Evolutionary conservation across 2,113 vertebrate species (phyloP).

Genomic region (Tinamus guttatus): DNA sequence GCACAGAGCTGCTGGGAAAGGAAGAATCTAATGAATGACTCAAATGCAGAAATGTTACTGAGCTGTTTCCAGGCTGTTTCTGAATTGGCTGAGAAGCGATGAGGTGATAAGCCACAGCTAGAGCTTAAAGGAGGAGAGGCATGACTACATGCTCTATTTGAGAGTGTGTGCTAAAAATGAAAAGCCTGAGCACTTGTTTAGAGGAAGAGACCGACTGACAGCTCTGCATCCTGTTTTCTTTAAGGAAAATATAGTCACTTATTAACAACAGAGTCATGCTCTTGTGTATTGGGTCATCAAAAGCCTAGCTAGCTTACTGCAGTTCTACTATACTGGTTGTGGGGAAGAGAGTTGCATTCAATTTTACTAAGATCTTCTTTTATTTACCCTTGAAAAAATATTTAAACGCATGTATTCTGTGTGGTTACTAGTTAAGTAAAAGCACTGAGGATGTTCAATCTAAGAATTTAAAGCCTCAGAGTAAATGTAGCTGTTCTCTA

Average conservation of each 20-base stretch:
- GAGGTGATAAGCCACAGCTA: conserved; percentile 44
- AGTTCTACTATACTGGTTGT: not conserved
- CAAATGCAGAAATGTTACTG: conserved; percentile 13
- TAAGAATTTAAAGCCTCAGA: conserved; percentile 3
- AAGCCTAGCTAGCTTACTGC: not conserved
- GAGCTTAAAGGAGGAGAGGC: conserved; percentile 10
- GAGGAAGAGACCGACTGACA: not conserved
- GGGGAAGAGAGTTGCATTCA: not conserved
- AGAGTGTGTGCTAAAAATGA: not conserved
- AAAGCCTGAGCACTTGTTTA: not conserved
- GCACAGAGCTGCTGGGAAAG: not conserved
- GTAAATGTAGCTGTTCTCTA: conserved; percentile 37
- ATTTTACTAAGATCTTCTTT: not conserved
- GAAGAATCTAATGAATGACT: conserved; percentile 41
- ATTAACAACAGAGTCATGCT: not conserved
- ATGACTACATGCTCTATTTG: conserved; percentile 9
- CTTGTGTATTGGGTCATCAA: not conserved
- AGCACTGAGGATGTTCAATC: not conserved
- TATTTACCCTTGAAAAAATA: not conserved
- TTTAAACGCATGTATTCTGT: not conserved
- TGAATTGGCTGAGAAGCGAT: conserved; percentile 42
- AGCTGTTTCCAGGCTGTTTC: not conserved
- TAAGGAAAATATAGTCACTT: not conserved
- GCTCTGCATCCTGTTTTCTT: not conserved
- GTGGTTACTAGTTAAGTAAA: not conserved